Base-by-base conservation (phyloP, 2,797 vertebrate species). In the Hyperoplus lanceolatus region DNA sequence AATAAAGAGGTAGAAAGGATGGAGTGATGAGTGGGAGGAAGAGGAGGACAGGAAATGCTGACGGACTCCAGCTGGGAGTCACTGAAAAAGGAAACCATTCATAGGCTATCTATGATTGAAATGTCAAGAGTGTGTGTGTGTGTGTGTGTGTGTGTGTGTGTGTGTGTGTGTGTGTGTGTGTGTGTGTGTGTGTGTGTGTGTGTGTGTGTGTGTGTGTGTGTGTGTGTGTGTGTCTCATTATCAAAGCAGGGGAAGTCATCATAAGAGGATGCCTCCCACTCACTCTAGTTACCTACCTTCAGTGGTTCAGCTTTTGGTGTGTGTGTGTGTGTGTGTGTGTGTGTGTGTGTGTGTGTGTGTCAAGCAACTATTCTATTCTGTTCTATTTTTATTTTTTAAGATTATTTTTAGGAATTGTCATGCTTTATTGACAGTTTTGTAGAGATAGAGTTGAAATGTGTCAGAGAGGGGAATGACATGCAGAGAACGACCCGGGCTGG, bases 41-140 rank as follows among this genome's bases (percentile, higher is more conserved):
- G 60, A 21, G 53, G 50, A 71, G 42, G 29, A 59, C 16, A 50
- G 59, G 56, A 75, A 77, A 18, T 8, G 21, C 57, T 65, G 79
- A 81, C 12, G 54, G 42, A 72, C 55, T 77, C 73, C 85, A 84
- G 80, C 82, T 89, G 83, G 67, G 57, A 69, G 69, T 3, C 68
- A 61, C 39, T 65, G 77, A 77, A 84, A 74, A 75, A 86, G 29
- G 75, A 81, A 61, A 14, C 21, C 66, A 80, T 83, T 83, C 80
- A 80, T 70, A n/a, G 38, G 51, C 49, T 49, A 48, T 68, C 57
- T 70, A 18, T 68, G 58, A 78, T 80, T 77, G 72, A 90, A 86
- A 77, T 83, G 80, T 87, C 81, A 83, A 85, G 72, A 36, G 29
- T 2, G 29, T 29, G 29, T 29, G 29, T 3, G 29, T 29, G 29